A percentile compares a stretch with the other conserved stretches of the same genome.
phyloP scores from a whole-genome alignment of 2,797 vertebrate genomes.

The Anabas testudineus region DNA sequence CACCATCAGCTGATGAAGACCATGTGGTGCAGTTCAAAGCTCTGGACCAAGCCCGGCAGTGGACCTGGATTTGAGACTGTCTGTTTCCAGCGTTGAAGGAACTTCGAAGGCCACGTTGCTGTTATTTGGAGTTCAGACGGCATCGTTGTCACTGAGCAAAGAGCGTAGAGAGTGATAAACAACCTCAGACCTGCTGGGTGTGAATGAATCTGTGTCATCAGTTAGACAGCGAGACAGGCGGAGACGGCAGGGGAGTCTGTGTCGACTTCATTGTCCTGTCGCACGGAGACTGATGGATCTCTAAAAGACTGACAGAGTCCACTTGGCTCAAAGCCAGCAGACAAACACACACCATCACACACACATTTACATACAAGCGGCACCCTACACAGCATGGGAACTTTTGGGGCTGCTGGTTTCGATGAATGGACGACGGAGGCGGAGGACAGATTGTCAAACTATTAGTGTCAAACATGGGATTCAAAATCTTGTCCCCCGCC shows the following conservation, averaged over 20 bases:
- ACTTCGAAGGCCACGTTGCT: not conserved
- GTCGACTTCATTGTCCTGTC: constrained; percentile 52
- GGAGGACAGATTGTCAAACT: constrained; percentile 52
- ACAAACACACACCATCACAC: constrained; percentile 42
- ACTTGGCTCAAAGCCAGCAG: constrained; percentile 53
- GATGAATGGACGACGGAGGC: constrained; percentile 51
- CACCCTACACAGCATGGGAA: constrained; percentile 65
- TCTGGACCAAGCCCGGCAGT: not conserved
- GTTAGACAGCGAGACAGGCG: constrained; percentile 55
- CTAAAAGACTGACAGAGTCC: constrained; percentile 53
- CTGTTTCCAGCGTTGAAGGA: not conserved
- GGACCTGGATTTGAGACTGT: not conserved
- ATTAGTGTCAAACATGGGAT: constrained; percentile 63
- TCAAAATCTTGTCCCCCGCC: constrained; percentile 39
- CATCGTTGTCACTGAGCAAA: not conserved
- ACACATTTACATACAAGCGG: constrained; percentile 46
- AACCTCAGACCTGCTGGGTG: constrained; percentile 48
- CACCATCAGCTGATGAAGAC: too few species aligned
- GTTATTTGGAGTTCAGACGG: not conserved
- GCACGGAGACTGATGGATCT: constrained; percentile 50
- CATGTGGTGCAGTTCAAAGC: not conserved
- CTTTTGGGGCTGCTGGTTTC: constrained; percentile 51
- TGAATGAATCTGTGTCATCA: constrained; percentile 55
- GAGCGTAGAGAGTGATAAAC: constrained; percentile 11
- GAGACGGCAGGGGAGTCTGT: constrained; percentile 48